These are phyloP conservation scores for Drosophila pseudotakahashii DNA, from an alignment of 2,888 invertebrate species.

Conservation along the genomic window DNA sequence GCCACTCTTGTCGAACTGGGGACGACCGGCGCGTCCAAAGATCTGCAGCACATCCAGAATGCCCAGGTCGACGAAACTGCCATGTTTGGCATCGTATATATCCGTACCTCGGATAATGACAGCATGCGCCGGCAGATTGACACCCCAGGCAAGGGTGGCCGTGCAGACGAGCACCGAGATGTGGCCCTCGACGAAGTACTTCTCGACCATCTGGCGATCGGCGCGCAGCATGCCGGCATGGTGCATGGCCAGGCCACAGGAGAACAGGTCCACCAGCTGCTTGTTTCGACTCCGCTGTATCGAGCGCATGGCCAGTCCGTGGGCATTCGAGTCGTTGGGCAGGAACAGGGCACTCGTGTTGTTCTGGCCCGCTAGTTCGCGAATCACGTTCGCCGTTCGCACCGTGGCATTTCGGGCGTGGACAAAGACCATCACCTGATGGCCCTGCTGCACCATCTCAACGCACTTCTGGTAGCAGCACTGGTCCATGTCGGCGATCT, in stretches of 20 bases:
- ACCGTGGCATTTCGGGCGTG: slow-evolving; percentile 98
- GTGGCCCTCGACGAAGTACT: slow-evolving; percentile 94
- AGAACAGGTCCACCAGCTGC: slow-evolving; percentile 92
- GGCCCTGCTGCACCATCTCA: slow-evolving; percentile 93
- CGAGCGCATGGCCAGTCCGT: slow-evolving; percentile 89
- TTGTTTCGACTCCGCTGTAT: slow-evolving; percentile 91
- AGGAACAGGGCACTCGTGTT: slow-evolving; percentile 89
- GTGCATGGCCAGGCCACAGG: slow-evolving; percentile 95
- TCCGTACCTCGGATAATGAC: slow-evolving; percentile 93
- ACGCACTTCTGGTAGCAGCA: slow-evolving; percentile 96
- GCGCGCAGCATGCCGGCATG: slow-evolving; percentile 97
- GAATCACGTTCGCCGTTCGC: slow-evolving; percentile 92
- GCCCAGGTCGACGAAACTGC: slow-evolving; percentile 96
- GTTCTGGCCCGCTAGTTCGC: slow-evolving; percentile 91
- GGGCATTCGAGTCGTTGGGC: slow-evolving; percentile 87
- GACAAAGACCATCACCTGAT: slow-evolving; percentile 99
- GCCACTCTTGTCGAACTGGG: slow-evolving; percentile 97
- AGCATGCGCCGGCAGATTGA: slow-evolving; percentile 99
- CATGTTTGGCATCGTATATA: slow-evolving; percentile 98
- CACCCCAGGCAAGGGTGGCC: slow-evolving; percentile 99
- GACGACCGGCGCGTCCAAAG: slow-evolving; percentile 98
- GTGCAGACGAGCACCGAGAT: slow-evolving; percentile 97
- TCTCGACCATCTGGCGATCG: slow-evolving; percentile 95
- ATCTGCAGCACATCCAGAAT: slow-evolving; percentile 99
- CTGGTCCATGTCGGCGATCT: slow-evolving; percentile 93